These are phyloP conservation scores for Planiliza haematocheilus DNA, from an alignment of 2,113 vertebrate genomes.

Conservation along the genomic window DNA sequence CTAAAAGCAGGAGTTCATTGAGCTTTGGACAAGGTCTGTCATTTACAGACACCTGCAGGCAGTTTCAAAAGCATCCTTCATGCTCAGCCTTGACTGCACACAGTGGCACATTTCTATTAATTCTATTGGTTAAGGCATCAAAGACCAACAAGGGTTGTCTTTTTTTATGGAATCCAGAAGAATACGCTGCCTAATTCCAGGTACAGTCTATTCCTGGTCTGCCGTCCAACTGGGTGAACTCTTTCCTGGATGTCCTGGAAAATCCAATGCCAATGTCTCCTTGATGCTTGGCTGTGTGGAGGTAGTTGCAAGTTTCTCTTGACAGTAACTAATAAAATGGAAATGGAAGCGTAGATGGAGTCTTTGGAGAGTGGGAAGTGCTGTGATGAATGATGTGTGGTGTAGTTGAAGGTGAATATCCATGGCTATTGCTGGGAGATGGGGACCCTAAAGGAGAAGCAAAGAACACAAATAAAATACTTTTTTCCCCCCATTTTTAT, in stretches of 20 bases:
- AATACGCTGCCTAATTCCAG: slow-evolving; percentile 24
- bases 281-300: slow-evolving; percentile 56
- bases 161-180: slow-evolving; percentile 4
- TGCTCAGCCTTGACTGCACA: slow-evolving; percentile 8
- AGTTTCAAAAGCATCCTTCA: not conserved
- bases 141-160: not conserved
- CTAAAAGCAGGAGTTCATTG: slow-evolving; percentile 2
- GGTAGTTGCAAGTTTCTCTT: slow-evolving; percentile 52
- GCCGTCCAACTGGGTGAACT: slow-evolving; percentile 19
- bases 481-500: not conserved
- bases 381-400: slow-evolving; percentile 53
- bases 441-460: slow-evolving; percentile 68
- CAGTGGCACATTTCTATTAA: slow-evolving; percentile 40
- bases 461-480: slow-evolving; percentile 3
- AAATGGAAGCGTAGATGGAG: slow-evolving; percentile 39
- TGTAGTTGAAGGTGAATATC: slow-evolving; percentile 69
- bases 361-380: slow-evolving; percentile 69
- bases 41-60: slow-evolving; percentile 12
- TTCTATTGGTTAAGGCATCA: slow-evolving; percentile 22
- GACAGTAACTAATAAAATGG: slow-evolving; percentile 49
- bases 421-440: slow-evolving; percentile 76
- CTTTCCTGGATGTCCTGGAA: slow-evolving; percentile 27
- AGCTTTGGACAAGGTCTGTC: not conserved
- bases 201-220: slow-evolving; percentile 19
- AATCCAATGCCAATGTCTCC: slow-evolving; percentile 30